Conservation (phyloP, 2,797 vertebrate genomes). For the Spatula versicolor region DNA sequence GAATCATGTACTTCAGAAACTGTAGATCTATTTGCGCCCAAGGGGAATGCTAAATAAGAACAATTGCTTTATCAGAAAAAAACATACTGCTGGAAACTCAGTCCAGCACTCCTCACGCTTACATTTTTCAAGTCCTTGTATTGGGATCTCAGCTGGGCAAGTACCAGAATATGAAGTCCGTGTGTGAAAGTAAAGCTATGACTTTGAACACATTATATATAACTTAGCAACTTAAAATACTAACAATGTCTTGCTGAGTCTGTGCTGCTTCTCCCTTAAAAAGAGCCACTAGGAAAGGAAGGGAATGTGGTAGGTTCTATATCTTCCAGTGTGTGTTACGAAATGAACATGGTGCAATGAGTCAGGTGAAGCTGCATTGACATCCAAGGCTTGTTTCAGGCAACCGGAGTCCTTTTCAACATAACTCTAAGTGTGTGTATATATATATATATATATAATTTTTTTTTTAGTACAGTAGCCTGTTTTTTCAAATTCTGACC, state of each 20-base stretch:
- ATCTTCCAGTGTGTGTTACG: neutral
- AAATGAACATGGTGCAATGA: accelerated
- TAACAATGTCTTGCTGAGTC: neutral
- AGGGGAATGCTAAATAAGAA: constrained; percentile 12
- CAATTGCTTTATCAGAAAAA: neutral
- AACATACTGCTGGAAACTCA: neutral
- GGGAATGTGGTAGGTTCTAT: neutral
- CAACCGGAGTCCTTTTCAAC: neutral
- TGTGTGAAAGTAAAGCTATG: neutral
- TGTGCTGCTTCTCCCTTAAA: neutral
- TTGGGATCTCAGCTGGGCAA: neutral
- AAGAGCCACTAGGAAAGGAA: neutral
- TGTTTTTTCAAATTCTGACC: neutral
- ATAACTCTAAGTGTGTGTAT: neutral
- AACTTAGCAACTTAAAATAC: neutral
- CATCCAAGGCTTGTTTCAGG: neutral
- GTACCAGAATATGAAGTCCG: neutral
- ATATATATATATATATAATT: too few relatives aligned
- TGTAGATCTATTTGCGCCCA: constrained; percentile 14
- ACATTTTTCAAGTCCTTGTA: neutral
- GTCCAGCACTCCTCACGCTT: neutral
- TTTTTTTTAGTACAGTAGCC: neutral
- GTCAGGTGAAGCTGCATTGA: neutral
- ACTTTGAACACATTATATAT: neutral
- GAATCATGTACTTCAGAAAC: constrained; percentile 35